Evolutionary conservation across 2,888 invertebrate species (phyloP).

Genomic region (Xylota segnis): DNA sequence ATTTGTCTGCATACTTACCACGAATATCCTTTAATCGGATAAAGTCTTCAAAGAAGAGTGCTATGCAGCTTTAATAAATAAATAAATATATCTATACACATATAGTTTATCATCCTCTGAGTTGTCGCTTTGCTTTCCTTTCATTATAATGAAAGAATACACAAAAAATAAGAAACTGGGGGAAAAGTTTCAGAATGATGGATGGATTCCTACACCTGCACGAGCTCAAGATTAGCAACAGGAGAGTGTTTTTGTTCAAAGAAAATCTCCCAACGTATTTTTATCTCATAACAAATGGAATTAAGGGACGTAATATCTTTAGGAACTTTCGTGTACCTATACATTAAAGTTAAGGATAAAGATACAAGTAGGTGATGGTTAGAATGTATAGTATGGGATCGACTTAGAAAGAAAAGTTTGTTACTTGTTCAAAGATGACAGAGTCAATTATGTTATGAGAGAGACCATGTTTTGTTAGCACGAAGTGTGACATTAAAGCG

Average conservation of each 20-base stretch:
- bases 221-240: slow-evolving; percentile 66
- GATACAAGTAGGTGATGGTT: no score
- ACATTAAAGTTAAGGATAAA: not conserved
- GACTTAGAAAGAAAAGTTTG: not conserved
- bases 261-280: slow-evolving; percentile 55
- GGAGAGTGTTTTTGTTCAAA: slow-evolving; percentile 47
- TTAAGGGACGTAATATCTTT: slow-evolving; percentile 29
- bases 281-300: slow-evolving; percentile 61
- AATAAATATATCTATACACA: slow-evolving; percentile 34
- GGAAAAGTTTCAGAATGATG: slow-evolving; percentile 61
- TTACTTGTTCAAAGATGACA: not conserved
- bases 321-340: slow-evolving; percentile 16
- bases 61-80: slow-evolving; percentile 57
- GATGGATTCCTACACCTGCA: slow-evolving; percentile 73
- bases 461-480: not conserved
- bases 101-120: slow-evolving; percentile 6
- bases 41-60: slow-evolving; percentile 50
- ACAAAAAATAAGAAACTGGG: slow-evolving; percentile 15
- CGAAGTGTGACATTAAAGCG: not conserved
- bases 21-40: slow-evolving; percentile 57
- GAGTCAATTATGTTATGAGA: not conserved
- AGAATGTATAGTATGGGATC: no score
- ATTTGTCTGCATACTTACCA: not conserved
- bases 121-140: slow-evolving; percentile 42
- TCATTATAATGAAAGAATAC: slow-evolving; percentile 6